Evolutionary conservation across 2,797 vertebrate species (phyloP).

Genomic region (Schizopygopsis malacanthus): DNA sequence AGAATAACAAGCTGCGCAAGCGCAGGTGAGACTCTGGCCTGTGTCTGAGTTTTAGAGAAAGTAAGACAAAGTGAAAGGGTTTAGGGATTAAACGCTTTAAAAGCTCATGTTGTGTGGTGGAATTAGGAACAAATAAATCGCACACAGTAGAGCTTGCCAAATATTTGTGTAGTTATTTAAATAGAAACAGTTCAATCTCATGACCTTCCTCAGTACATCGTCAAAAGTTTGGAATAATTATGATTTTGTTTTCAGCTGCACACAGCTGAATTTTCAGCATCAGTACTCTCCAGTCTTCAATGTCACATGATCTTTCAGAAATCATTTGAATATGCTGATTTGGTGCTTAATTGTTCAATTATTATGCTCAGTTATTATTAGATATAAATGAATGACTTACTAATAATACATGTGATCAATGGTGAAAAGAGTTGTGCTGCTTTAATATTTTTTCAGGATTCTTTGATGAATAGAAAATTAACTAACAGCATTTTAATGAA

Average conservation of each 20-base stretch:
- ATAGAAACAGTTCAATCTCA: not conserved
- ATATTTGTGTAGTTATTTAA: not conserved
- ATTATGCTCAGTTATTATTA: not conserved
- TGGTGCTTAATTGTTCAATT: not conserved
- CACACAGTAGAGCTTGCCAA: not conserved
- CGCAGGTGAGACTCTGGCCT: slow-evolving; percentile 85
- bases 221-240: not conserved
- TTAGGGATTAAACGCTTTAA: not conserved
- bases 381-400: not conserved
- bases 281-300: not conserved
- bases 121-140: not conserved
- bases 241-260: too few relatives aligned
- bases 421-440: not conserved
- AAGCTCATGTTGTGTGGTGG: slow-evolving; percentile 30
- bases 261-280: not conserved
- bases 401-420: not conserved
- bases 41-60: not conserved
- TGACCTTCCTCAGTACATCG: not conserved
- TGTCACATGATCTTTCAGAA: slow-evolving; percentile 4
- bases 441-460: not conserved
- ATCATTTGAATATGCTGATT: not conserved
- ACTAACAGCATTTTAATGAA: too few relatives aligned
- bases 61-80: not conserved
- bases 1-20: slow-evolving; percentile 93
- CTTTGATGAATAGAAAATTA: not conserved